Percentiles rank a stretch among this genome's conserved stretches.
phyloP scores from a whole-genome alignment of 1,140 invertebrate species.

The Pseudoatta argentina region DNA sequence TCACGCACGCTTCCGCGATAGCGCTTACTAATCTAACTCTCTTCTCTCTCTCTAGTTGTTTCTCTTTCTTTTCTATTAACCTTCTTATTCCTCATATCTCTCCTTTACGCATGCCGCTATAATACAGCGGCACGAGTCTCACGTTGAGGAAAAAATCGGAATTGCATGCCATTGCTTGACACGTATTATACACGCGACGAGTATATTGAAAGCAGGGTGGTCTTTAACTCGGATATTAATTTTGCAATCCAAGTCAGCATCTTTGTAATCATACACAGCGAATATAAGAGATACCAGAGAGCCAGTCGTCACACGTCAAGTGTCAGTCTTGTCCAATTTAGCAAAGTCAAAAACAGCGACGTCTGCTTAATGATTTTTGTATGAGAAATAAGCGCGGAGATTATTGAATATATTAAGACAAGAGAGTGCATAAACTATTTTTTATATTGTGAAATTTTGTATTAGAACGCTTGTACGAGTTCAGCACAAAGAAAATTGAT shows the following conservation, averaged over 20 bases:
- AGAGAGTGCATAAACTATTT: background rate
- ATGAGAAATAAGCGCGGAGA: background rate
- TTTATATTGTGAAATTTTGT: background rate
- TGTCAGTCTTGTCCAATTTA: conserved; percentile 6
- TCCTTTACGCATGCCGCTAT: conserved; percentile 24
- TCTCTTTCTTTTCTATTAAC: background rate
- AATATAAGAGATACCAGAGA: background rate
- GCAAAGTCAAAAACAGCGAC: background rate
- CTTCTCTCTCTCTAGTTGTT: background rate
- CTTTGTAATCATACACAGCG: background rate
- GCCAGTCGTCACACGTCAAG: conserved; percentile 14
- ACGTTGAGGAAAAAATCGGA: conserved; percentile 34
- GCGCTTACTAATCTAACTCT: conserved; percentile 18
- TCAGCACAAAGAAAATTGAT: conserved; percentile 4
- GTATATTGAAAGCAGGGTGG: conserved; percentile 62
- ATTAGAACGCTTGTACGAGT: background rate
- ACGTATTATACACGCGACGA: conserved; percentile 44
- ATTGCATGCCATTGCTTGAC: conserved; percentile 15
- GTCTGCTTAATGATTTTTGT: background rate
- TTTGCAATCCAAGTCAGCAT: background rate
- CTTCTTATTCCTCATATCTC: background rate
- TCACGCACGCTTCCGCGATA: conserved; percentile 81
- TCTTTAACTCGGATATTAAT: conserved; percentile 41
- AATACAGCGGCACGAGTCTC: conserved; percentile 59
- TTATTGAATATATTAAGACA: background rate